Evolutionary conservation across 2,797 vertebrate species (phyloP).

Genomic region (Coreius guichenoti): DNA sequence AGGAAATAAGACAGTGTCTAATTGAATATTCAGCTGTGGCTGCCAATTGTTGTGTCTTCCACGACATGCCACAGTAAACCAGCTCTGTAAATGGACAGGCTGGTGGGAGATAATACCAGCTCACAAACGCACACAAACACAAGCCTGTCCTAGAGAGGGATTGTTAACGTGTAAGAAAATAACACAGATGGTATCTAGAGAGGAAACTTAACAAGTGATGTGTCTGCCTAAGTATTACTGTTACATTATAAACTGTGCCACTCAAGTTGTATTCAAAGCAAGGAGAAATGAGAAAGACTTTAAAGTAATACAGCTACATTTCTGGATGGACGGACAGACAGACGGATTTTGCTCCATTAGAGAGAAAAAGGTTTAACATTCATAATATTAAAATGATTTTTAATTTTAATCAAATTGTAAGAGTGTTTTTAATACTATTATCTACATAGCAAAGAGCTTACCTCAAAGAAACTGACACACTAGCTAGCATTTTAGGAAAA

Average conservation of each 20-base stretch:
- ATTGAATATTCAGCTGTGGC: conserved; percentile 42
- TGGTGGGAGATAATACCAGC: conserved; percentile 51
- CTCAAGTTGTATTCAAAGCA: neutral
- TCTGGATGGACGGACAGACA: neutral
- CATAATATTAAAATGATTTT: neutral
- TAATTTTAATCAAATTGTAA: neutral
- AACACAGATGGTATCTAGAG: conserved; percentile 30
- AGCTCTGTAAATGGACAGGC: conserved; percentile 36
- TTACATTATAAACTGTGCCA: neutral
- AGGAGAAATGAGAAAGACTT: neutral
- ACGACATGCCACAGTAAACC: conserved; percentile 41
- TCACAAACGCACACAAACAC: conserved; percentile 31
- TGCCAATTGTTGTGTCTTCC: conserved; percentile 46
- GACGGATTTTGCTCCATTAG: neutral
- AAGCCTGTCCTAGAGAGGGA: conserved; percentile 25
- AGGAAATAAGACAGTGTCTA: conserved; percentile 19
- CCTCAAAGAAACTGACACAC: neutral
- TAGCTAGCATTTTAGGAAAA: neutral
- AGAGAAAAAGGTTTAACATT: neutral
- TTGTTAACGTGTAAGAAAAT: conserved; percentile 43
- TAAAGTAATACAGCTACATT: neutral
- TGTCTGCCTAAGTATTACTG: conserved; percentile 9
- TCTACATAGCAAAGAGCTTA: neutral
- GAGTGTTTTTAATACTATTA: neutral
- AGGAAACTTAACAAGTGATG: conserved; percentile 16